Evolutionary conservation across 1,140 invertebrate species (phyloP).

Genomic region (Artemia franciscana): DNA sequence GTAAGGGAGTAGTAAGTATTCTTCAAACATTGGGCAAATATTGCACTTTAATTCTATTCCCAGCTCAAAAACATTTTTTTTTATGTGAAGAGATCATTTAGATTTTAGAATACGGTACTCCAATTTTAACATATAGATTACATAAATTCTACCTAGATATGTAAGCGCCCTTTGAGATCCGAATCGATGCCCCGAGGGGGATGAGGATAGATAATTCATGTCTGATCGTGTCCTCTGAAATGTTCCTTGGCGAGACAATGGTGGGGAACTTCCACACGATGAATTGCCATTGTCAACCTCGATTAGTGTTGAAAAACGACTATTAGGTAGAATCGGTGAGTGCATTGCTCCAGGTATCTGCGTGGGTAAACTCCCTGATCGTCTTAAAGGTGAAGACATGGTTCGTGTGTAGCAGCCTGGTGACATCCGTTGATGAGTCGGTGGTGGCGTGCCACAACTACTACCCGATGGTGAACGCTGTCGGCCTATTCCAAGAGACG

Average conservation of each 20-base stretch:
- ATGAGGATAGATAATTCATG: not conserved
- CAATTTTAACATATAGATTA: no score
- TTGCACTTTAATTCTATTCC: no score
- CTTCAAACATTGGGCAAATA: no score
- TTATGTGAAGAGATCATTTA: no score
- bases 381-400: constrained; percentile 10
- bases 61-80: no score
- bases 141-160: not conserved
- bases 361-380: constrained; percentile 3
- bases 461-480: constrained; percentile 38
- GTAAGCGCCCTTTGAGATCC: not conserved
- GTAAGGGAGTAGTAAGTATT: no score
- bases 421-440: constrained; percentile 24
- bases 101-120: no score
- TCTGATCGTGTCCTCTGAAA: not conserved
- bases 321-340: constrained; percentile 9
- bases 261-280: not conserved
- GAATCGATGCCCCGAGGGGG: not conserved
- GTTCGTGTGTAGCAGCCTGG: constrained; percentile 8
- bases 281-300: not conserved
- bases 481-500: constrained; percentile 35
- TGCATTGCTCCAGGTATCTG: not conserved
- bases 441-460: constrained; percentile 43
- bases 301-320: not conserved
- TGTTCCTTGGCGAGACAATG: not conserved